Evolutionary conservation across 2,113 vertebrate genomes (phyloP).

Genomic region (Leptosomus discolor): DNA sequence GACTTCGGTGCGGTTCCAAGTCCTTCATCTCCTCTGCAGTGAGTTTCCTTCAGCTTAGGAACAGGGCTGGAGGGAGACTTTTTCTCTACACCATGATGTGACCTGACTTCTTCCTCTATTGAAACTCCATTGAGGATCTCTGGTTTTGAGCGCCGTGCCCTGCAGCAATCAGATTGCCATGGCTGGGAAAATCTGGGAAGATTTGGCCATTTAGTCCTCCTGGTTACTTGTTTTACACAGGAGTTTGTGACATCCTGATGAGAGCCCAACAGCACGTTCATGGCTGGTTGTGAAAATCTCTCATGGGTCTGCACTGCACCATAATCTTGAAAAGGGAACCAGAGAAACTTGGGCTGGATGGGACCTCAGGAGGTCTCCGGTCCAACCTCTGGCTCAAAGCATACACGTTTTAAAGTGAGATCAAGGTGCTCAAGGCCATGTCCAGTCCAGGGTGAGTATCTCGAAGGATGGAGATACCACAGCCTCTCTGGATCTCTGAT

Average conservation of each 20-base stretch:
- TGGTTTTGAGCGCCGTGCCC: not conserved
- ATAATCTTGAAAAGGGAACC: not conserved
- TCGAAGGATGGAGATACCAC: not conserved
- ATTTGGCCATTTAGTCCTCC: not conserved
- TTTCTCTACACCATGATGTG: not conserved
- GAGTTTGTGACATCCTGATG: not conserved
- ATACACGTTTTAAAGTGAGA: not conserved
- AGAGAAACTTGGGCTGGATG: too few relatives aligned
- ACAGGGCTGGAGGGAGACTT: not conserved
- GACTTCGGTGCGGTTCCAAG: not conserved
- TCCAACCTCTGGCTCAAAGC: not conserved
- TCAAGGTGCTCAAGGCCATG: not conserved
- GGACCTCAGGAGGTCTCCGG: too few relatives aligned
- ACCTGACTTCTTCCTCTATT: not conserved
- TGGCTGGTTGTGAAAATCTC: not conserved
- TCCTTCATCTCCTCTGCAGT: not conserved
- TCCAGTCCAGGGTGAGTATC: not conserved
- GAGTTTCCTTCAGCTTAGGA: not conserved
- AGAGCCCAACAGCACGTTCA: too few relatives aligned
- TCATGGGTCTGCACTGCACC: not conserved
- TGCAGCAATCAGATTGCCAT: too few relatives aligned
- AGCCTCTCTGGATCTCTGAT: too few relatives aligned
- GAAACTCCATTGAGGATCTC: not conserved
- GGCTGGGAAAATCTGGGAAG: not conserved
- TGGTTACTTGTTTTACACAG: not conserved